Conservation (phyloP, 2,888 invertebrate species). For the Drosophila crucigera region DNA sequence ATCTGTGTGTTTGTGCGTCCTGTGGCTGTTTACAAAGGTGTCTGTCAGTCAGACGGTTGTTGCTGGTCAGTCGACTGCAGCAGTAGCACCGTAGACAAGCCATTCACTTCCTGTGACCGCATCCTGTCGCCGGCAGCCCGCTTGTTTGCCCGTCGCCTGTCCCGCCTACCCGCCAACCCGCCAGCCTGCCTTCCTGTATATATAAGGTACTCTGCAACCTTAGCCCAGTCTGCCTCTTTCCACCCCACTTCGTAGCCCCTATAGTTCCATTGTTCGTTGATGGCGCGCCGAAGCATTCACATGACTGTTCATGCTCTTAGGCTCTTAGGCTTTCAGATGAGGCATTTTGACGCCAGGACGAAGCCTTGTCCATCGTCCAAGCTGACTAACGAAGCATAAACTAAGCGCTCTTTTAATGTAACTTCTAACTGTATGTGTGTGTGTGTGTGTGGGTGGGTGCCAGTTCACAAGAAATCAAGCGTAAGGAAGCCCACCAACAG, state of each 20-base stretch:
- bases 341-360: constrained; percentile 69
- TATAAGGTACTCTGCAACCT: constrained; percentile 52
- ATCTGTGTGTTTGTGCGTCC: constrained; percentile 14
- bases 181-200: constrained; percentile 20
- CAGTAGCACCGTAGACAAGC: constrained; percentile 47
- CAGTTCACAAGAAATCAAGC: constrained; percentile 72
- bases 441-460: constrained; percentile 1
- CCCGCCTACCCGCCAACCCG: constrained; percentile 10
- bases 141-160: constrained; percentile 38
- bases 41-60: constrained; percentile 60
- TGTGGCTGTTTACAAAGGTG: constrained; percentile 71
- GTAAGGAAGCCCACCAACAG: constrained; percentile 67
- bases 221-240: constrained; percentile 10
- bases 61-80: constrained; percentile 57
- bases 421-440: constrained; percentile 17
- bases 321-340: constrained; percentile 22
- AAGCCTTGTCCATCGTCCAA: constrained; percentile 45
- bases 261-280: constrained; percentile 43
- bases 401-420: constrained; percentile 56
- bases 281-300: constrained; percentile 56
- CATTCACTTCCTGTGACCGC: constrained; percentile 73
- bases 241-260: not conserved
- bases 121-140: constrained; percentile 72
- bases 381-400: constrained; percentile 69
- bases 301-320: constrained; percentile 55